Evolutionary conservation across 2,797 vertebrate genomes (phyloP), one percentile per base, ranked within the genome.

Genomic region (Argya squamiceps): DNA sequence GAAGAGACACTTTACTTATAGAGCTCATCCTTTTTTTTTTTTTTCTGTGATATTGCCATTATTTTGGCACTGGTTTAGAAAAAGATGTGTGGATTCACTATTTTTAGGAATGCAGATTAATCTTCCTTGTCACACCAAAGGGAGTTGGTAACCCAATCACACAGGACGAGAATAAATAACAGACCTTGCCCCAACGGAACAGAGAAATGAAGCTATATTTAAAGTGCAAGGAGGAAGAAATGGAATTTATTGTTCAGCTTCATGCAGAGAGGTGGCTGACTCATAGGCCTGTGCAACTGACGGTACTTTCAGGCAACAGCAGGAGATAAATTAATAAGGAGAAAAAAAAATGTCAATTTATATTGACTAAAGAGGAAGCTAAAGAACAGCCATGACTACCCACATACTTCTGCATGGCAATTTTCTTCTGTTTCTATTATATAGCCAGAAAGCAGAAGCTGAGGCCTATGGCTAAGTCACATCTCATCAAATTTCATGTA

Each of bases 201-300:
- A 78, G 81, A 85, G 58, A 63, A 91, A 91, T 1, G 12, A 71
- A 88, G 68, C 69, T 96, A 78, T 92, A 91, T 94, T 95, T 96
- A 95, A 93, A 95, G 46, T 49, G 46, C 23, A 75, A 69, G 36
- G 68, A 94, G 49, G 78, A 91, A 92, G 87, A 92, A 91, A 96
- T 74, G 67, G 93, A 94, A 96, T 95, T 92, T 93, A 96, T 88
- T 96, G 87, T 86, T 94, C 93, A 89, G 92, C 79, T 92, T 89
- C 93, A 88, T 69, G 91, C 87, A 91, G 95, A 89, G 96, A 95
- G 62, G 87, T 77, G 90, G 75, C 84, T 96, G 95, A 96, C 78
- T 96, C 96, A 96, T 32, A 84, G 58, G 87, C 69, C 84, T 85
- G 76, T 53, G 80, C 0, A 0, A 81, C 78, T 92, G 78, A 87